Evolutionary conservation across 2,888 invertebrate species (phyloP).

Genomic region (Sipha maydis): DNA sequence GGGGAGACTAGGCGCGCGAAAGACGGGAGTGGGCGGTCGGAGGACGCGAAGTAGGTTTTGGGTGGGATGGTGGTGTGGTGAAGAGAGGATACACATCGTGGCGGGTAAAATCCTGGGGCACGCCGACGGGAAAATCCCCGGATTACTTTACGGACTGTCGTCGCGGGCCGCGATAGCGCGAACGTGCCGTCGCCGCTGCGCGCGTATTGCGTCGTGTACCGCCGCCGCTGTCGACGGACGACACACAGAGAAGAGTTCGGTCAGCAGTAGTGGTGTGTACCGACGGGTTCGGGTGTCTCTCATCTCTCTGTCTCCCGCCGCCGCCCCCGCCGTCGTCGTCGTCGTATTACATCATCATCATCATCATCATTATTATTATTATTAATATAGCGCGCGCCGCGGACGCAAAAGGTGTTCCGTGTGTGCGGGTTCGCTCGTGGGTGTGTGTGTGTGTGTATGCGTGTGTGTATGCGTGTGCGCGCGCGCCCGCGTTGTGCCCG

Average conservation of each 20-base stretch:
- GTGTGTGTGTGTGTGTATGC: neutral
- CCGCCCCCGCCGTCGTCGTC: neutral
- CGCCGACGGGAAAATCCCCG: conserved; percentile 60
- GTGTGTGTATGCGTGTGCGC: neutral
- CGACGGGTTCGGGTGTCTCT: conserved; percentile 29
- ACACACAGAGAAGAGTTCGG: no score
- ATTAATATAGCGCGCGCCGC: conserved; percentile 30
- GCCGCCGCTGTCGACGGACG: neutral
- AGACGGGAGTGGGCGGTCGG: neutral
- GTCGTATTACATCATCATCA: neutral
- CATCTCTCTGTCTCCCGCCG: conserved; percentile 7
- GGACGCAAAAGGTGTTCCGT: neutral
- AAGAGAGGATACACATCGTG: neutral
- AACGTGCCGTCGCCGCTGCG: conserved; percentile 45
- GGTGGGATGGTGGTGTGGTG: neutral
- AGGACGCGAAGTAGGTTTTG: no score
- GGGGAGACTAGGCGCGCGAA: neutral
- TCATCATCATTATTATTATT: conserved; percentile 32
- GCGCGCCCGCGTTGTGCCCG: no score
- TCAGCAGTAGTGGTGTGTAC: conserved; percentile 37
- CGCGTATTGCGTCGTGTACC: conserved; percentile 15
- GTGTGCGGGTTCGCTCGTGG: neutral
- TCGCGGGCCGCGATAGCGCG: conserved; percentile 56
- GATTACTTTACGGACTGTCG: conserved; percentile 61
- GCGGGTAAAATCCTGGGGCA: conserved; percentile 59